phyloP scores from a whole-genome alignment of 2,113 vertebrate genomes.

The Scartelaos histophorus region DNA sequence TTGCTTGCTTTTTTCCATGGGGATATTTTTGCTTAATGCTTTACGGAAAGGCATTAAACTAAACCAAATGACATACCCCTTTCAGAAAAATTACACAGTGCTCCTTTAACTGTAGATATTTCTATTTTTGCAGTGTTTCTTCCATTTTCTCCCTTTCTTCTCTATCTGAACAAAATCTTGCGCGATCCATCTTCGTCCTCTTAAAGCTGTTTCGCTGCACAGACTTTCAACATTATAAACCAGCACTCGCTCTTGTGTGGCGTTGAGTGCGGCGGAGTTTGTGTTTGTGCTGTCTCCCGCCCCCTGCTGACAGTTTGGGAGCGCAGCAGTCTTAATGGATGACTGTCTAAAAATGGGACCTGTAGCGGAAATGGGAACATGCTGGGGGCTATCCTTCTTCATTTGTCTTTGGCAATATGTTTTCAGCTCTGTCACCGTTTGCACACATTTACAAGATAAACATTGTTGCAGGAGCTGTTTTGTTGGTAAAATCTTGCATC shows the following conservation, averaged over 20 bases:
- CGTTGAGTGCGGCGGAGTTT: constrained; percentile 42
- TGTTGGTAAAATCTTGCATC: neutral
- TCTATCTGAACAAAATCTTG: constrained; percentile 17
- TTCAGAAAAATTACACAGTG: no score
- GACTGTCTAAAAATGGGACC: constrained; percentile 72
- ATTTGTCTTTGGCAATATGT: constrained; percentile 34
- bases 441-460: constrained; percentile 22
- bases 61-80: no score
- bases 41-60: no score
- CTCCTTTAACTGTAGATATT: no score
- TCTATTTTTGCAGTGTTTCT: neutral
- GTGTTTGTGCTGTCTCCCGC: constrained; percentile 21
- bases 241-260: constrained; percentile 22
- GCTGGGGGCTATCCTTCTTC: constrained; percentile 34
- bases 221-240: constrained; percentile 48
- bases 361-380: constrained; percentile 48
- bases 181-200: constrained; percentile 44
- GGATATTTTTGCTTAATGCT: no score
- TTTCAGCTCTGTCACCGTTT: constrained; percentile 46
- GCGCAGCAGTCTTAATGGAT: constrained; percentile 65
- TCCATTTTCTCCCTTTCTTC: constrained; percentile 18
- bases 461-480: neutral
- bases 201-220: constrained; percentile 31
- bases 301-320: constrained; percentile 70
- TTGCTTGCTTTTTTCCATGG: no score